phyloP scores from a whole-genome alignment of 2,888 invertebrate genomes.

The Alitta virens region DNA sequence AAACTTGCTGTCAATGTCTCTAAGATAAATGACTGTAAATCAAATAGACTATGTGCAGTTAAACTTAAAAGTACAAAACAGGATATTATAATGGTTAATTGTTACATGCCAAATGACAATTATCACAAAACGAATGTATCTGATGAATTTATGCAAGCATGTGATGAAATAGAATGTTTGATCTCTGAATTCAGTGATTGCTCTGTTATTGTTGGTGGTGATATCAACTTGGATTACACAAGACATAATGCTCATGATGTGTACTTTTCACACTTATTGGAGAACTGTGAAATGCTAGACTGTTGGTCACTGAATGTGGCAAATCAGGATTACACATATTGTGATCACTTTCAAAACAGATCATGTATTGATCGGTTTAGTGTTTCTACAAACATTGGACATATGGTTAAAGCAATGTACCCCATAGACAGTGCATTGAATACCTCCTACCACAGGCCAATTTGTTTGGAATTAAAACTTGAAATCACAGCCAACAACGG shows the following conservation, averaged over 20 bases:
- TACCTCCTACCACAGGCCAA: not conserved
- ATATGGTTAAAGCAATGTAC: not conserved
- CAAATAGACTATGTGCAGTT: not conserved
- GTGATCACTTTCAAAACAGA: not conserved
- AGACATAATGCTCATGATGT: not conserved
- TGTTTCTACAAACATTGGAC: not conserved
- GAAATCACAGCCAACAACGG: not conserved
- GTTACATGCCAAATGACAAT: not conserved
- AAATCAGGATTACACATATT: not conserved
- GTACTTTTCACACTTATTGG: not conserved
- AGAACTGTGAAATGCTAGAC: not conserved
- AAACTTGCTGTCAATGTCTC: no score
- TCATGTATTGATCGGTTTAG: not conserved
- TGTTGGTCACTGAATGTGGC: not conserved
- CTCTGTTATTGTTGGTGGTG: not conserved
- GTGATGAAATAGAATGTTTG: not conserved
- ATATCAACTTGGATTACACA: not conserved
- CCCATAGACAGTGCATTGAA: not conserved
- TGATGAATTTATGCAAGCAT: not conserved
- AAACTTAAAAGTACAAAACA: not conserved
- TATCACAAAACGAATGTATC: not conserved
- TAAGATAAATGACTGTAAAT: not conserved
- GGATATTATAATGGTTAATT: not conserved
- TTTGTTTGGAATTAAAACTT: not conserved
- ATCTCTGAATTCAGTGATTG: not conserved